phyloP scores from a whole-genome alignment of 2,797 vertebrate genomes.

The Myiotriccus ornatus region DNA sequence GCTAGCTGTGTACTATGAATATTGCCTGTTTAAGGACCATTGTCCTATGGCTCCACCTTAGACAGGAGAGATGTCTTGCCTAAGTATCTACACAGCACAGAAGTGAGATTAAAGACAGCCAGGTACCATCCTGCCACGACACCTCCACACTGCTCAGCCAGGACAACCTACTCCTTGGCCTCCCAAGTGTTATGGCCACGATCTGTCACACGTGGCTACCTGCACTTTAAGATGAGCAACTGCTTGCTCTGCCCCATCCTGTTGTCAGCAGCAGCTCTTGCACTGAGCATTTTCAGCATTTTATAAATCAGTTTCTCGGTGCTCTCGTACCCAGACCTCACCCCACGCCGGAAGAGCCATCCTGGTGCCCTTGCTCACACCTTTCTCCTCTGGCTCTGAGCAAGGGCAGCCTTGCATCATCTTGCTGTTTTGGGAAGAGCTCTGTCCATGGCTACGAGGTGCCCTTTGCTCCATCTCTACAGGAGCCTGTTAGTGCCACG shows the following conservation, averaged over 20 bases:
- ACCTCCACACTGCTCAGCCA: neutral
- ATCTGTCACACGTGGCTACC: neutral
- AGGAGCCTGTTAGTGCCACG: neutral
- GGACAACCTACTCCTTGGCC: neutral
- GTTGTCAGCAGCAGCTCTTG: neutral
- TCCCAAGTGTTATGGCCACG: neutral
- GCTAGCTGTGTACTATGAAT: neutral
- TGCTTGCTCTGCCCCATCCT: neutral
- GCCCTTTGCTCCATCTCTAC: accelerated
- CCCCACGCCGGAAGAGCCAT: neutral
- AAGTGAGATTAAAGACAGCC: neutral
- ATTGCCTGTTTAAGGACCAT: neutral
- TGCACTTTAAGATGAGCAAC: neutral
- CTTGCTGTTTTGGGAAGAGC: neutral
- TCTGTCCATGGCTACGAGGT: accelerated
- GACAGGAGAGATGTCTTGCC: neutral
- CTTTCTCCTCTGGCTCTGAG: neutral
- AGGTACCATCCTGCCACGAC: neutral
- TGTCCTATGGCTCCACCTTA: neutral
- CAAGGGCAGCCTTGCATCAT: accelerated
- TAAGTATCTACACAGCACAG: neutral
- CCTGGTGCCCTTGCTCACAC: neutral
- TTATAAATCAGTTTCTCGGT: neutral
- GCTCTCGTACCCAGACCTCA: neutral
- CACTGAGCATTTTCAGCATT: neutral